Conservation (phyloP, 2,113 vertebrate species). For the Lepus timidus region DNA sequence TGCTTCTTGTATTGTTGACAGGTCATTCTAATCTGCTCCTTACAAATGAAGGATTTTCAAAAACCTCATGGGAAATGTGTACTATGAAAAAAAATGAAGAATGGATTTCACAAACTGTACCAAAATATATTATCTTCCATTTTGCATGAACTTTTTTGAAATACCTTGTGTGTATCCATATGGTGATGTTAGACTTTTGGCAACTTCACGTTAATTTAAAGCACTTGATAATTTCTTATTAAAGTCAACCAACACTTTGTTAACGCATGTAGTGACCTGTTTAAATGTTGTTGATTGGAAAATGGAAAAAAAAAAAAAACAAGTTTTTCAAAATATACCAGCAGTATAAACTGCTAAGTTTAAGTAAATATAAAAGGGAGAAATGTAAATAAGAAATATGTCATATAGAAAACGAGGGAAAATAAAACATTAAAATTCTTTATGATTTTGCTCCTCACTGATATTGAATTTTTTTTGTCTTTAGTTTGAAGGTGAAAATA, state of each 20-base stretch:
- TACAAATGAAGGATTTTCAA: neutral
- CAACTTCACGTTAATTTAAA: neutral
- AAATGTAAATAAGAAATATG: conserved; percentile 32
- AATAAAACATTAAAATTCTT: conserved; percentile 35
- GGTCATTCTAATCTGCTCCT: neutral
- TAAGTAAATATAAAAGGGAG: neutral
- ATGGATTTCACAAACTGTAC: too few relatives aligned
- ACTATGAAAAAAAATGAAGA: too few relatives aligned
- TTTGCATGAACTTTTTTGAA: too few relatives aligned
- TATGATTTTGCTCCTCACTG: conserved; percentile 48
- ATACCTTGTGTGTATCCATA: neutral
- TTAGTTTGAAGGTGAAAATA: conserved; percentile 40
- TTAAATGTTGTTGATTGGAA: neutral
- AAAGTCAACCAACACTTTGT: neutral
- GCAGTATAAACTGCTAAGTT: neutral
- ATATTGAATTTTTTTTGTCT: conserved; percentile 33
- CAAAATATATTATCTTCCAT: too few relatives aligned
- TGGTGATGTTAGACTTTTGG: neutral
- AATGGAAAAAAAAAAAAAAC: neutral
- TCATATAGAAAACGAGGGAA: conserved; percentile 18
- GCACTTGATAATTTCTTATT: neutral
- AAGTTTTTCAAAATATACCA: neutral
- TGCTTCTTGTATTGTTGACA: neutral
- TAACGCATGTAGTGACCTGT: neutral
- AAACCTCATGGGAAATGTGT: too few relatives aligned